Evolutionary conservation across 2,797 vertebrate species (phyloP), one percentile per base, ranked within the genome.

Genomic region (Arctocebus calabarensis): DNA sequence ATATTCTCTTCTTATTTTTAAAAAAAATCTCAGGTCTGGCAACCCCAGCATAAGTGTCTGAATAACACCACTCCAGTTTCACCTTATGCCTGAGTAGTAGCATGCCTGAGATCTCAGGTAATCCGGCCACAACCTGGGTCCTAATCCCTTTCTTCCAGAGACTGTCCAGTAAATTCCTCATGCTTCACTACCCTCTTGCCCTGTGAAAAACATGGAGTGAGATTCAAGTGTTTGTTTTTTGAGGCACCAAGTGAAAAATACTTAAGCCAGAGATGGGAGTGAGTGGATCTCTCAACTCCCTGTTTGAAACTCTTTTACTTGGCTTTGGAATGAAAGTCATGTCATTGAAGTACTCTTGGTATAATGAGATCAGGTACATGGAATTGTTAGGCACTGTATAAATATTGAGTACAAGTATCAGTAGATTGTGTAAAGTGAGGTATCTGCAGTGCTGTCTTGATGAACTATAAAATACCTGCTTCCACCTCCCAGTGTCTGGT

Each of bases 1-100:
- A 57, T 20, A 52, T 12, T 37, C 29, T 77, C 20, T 88, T 88
- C n/a, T 48, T 73, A 12, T 29, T 90, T 90, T 87, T 20, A 43
- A 57, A 66, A 82, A 81, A 73, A 34, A 79, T 8, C 29, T 90
- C 48, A 4, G 34, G 20, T 66, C 74, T 90, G 34, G 62, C 32
- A 10, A 10, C 8, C n/a, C 14, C 0, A 0, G 9, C 0, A 0
- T 14, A 7, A 0, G 7, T 55, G 7, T 71, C 10, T 19, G 10
- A 29, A n/a, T 45, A 57, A 45, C 29, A 34, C 45, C 32, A 7
- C 62, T 66, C 16, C 27, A 13, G 74, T 25, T 25, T 32, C 59
- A 13, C 45, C 3, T 22, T 6, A 5, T 12, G 34, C 32, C 7
- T 1, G 9, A 10, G 25, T 10, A 14, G 22, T 6, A 13, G 23